Evolutionary conservation across 1,140 invertebrate genomes (phyloP).

Genomic region (Caenorhabditis remanei): DNA sequence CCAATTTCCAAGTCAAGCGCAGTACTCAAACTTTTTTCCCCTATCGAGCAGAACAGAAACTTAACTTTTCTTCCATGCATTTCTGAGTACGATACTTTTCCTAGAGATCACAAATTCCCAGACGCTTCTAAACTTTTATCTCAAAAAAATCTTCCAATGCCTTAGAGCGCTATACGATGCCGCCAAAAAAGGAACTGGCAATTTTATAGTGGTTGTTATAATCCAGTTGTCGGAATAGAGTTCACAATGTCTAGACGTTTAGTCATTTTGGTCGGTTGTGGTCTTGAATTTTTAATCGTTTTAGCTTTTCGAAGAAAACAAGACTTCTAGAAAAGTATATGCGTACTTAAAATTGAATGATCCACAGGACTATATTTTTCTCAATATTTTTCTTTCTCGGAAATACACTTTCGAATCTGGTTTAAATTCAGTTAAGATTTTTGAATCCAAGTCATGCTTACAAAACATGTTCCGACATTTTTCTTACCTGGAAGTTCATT

Average conservation of each 20-base stretch:
- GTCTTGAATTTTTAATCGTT: not conserved
- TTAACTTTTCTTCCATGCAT: constrained; percentile 11
- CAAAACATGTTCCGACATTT: too few species aligned
- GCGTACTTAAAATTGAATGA: too few species aligned
- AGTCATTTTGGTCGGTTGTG: not conserved
- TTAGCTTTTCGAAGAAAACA: too few species aligned
- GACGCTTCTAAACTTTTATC: not conserved
- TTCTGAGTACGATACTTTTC: not conserved
- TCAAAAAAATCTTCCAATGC: not conserved
- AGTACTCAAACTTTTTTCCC: not conserved
- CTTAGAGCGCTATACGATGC: not conserved
- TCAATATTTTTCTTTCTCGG: too few species aligned
- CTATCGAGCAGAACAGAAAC: not conserved
- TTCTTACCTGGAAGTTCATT: too few species aligned
- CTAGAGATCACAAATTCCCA: not conserved
- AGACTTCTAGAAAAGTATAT: too few species aligned
- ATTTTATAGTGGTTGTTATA: not conserved
- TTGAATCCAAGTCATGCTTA: too few species aligned
- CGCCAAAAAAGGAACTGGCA: not conserved
- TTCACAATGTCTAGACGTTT: constrained; percentile 22
- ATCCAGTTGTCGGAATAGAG: constrained; percentile 24
- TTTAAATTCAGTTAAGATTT: too few species aligned
- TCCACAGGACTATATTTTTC: too few species aligned
- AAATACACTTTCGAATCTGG: too few species aligned
- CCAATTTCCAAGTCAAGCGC: not conserved